phyloP scores from a whole-genome alignment of 2,797 vertebrate genomes.

The Pantherophis alleghaniensis region DNA sequence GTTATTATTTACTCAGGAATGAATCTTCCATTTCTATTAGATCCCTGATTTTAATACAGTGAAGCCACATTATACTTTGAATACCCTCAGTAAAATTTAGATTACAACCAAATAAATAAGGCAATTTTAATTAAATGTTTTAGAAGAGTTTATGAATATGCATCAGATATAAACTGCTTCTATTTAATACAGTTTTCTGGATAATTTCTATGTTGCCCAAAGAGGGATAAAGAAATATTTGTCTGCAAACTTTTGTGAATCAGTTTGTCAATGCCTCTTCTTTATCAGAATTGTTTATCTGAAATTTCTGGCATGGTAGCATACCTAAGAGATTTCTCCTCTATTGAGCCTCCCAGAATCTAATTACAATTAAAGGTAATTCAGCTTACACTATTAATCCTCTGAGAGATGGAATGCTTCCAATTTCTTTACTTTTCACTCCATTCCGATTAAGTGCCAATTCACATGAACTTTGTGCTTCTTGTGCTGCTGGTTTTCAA shows the following conservation, averaged over 20 bases:
- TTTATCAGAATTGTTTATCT: not conserved
- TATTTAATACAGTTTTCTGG: not conserved
- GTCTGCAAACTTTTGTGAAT: conserved; percentile 1
- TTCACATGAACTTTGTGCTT: conserved; percentile 20
- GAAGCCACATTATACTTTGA: conserved; percentile 30
- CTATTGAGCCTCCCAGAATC: not conserved
- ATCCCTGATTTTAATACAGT: conserved; percentile 40
- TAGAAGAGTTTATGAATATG: conserved; percentile 1
- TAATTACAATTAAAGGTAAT: conserved; percentile 25
- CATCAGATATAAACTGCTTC: not conserved
- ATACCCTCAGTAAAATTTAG: conserved; percentile 20
- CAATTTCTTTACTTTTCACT: conserved; percentile 22
- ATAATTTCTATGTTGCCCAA: not conserved
- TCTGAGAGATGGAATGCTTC: conserved; percentile 21
- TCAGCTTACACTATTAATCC: conserved; percentile 19
- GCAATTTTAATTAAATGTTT: conserved; percentile 4
- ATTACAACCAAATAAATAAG: conserved; percentile 4
- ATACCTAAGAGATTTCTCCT: conserved; percentile 11
- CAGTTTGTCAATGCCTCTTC: not conserved
- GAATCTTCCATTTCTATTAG: conserved; percentile 39
- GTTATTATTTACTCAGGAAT: conserved; percentile 37
- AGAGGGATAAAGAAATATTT: not conserved
- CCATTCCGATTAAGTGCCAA: conserved; percentile 15
- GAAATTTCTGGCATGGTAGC: conserved; percentile 16
- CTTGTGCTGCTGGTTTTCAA: not conserved